Evolutionary conservation across 2,888 invertebrate species (phyloP).

Genomic region (Mylabris sibirica): DNA sequence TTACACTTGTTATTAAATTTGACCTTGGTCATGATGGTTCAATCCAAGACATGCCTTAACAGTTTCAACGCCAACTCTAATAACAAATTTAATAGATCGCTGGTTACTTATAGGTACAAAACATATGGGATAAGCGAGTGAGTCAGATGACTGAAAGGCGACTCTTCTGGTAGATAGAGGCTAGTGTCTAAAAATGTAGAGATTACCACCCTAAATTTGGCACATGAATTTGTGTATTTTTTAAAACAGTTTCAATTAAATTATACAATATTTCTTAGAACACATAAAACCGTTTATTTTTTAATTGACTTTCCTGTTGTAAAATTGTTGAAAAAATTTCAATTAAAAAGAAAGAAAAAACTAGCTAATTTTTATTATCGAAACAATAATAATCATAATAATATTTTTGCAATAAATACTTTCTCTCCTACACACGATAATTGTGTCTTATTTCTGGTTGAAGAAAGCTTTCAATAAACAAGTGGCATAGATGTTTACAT

Average conservation of each 20-base stretch:
- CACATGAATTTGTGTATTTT: not conserved
- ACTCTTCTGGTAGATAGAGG: too few species aligned
- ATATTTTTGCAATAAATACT: not conserved
- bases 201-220: too few species aligned
- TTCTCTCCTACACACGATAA: conserved; percentile 17
- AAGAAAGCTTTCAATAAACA: conserved; percentile 23
- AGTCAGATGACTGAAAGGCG: too few species aligned
- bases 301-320: not conserved
- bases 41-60: too few species aligned
- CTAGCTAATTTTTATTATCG: not conserved
- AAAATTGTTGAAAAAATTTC: not conserved
- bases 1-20: too few species aligned
- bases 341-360: not conserved
- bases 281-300: not conserved
- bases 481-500: conserved; percentile 23
- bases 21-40: too few species aligned
- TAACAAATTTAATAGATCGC: too few species aligned
- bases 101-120: too few species aligned
- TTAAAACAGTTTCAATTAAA: not conserved
- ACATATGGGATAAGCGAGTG: too few species aligned
- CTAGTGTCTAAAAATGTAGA: too few species aligned
- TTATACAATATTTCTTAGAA: too few species aligned
- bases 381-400: not conserved
- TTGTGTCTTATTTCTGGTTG: not conserved
- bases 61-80: too few species aligned